Percentiles rank a stretch among this genome's conserved stretches.
phyloP scores from a whole-genome alignment of 2,113 vertebrate genomes.

The Phalacrocorax brasilianus region DNA sequence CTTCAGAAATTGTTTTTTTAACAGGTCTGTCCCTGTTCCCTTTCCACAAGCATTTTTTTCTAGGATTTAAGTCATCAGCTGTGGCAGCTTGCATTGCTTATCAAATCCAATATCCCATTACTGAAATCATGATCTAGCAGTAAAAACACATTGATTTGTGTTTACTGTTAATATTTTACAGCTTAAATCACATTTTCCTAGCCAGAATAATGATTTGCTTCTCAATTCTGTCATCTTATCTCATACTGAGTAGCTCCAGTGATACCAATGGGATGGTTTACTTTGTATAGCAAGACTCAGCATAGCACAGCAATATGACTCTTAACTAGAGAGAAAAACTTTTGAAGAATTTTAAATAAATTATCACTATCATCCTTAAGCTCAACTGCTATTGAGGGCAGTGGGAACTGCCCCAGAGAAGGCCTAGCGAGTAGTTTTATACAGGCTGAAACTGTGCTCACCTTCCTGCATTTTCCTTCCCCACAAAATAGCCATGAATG shows the following conservation, averaged over 20 bases:
- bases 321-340: background rate
- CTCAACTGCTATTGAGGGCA: background rate
- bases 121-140: slow-evolving; percentile 15
- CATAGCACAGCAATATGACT: background rate
- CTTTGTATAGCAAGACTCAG: background rate
- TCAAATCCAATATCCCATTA: slow-evolving; percentile 23
- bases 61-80: background rate
- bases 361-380: background rate
- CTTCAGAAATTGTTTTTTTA: background rate
- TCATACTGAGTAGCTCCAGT: background rate
- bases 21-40: background rate
- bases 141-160: slow-evolving; percentile 10
- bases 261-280: background rate
- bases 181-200: background rate
- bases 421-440: background rate
- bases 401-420: background rate
- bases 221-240: background rate
- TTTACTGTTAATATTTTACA: slow-evolving; percentile 42
- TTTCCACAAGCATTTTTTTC: background rate
- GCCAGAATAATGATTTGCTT: background rate
- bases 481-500: background rate
- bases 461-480: background rate
- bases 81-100: background rate
- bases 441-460: background rate
- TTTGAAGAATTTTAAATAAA: background rate